A percentile compares a stretch with the other conserved stretches of the same genome.
phyloP scores from a whole-genome alignment of 2,113 vertebrate genomes.

The Prochilodus magdalenae region DNA sequence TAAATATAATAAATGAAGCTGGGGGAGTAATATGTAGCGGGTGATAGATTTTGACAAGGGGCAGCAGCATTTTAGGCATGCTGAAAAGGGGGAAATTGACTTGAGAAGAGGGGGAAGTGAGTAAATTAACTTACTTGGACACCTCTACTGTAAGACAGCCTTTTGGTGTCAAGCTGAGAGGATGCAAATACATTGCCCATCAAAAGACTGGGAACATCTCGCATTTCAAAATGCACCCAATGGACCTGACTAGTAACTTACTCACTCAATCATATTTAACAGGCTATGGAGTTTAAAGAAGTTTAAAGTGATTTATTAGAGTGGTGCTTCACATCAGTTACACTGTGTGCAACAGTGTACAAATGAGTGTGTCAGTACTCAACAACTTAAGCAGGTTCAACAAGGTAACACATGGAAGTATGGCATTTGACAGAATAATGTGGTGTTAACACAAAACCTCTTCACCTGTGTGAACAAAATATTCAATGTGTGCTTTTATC shows the following conservation, averaged over 20 bases:
- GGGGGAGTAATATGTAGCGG: background rate
- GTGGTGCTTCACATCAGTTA: too few species aligned
- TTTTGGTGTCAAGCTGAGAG: background rate
- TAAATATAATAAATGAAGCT: slow-evolving; percentile 35
- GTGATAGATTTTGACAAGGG: slow-evolving; percentile 34
- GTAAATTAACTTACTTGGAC: slow-evolving; percentile 9
- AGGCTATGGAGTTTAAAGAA: too few species aligned
- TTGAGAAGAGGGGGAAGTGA: background rate
- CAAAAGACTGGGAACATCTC: background rate
- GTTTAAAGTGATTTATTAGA: too few species aligned
- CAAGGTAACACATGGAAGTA: too few species aligned
- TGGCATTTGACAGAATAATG: too few species aligned
- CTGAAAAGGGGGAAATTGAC: slow-evolving; percentile 25
- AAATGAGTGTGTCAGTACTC: too few species aligned
- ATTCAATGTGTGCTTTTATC: background rate
- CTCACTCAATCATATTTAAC: too few species aligned
- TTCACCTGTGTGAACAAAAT: background rate
- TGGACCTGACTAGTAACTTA: too few species aligned
- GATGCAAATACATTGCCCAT: background rate
- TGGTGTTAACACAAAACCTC: background rate
- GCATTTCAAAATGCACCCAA: background rate
- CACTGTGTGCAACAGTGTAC: too few species aligned
- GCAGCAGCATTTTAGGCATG: slow-evolving; percentile 6
- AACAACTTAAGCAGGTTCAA: too few species aligned
- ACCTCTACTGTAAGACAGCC: background rate